Percentiles rank a stretch among this genome's conserved stretches.
Evolutionary conservation across 2,113 vertebrate genomes (phyloP).

Genomic region (Dinomys branickii): DNA sequence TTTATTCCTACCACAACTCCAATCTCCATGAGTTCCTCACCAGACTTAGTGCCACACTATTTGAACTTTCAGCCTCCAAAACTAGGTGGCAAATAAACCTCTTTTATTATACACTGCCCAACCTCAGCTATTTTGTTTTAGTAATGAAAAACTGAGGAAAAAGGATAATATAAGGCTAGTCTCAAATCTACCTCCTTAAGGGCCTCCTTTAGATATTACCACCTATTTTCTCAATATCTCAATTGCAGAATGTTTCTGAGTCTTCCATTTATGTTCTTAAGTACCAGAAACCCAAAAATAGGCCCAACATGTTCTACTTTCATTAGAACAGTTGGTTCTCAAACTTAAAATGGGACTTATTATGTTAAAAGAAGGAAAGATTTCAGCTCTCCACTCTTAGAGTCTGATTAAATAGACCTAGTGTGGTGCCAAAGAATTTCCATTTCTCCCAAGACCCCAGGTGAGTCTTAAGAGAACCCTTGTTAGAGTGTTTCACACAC

Average conservation of each 20-base stretch:
- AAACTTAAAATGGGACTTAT: neutral
- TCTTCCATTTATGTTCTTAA: neutral
- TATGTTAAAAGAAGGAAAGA: neutral
- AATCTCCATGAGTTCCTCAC: too few relatives aligned
- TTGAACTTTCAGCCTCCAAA: neutral
- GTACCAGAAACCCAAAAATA: neutral
- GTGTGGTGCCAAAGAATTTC: rapidly evolving
- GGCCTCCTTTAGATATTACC: neutral
- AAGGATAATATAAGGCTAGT: neutral
- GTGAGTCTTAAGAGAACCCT: neutral
- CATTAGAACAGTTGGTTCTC: neutral
- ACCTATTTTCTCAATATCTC: neutral
- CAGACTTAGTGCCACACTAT: too few relatives aligned
- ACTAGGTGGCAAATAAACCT: neutral
- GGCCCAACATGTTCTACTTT: neutral
- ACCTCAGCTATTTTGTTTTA: neutral
- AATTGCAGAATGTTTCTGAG: neutral
- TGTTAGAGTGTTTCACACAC: neutral
- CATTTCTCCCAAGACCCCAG: neutral
- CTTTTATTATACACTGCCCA: neutral
- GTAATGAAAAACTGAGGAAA: neutral
- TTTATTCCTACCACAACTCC: neutral
- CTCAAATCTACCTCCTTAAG: neutral
- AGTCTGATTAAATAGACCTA: neutral
- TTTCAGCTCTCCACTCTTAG: neutral